Percentiles rank a stretch among this genome's conserved stretches.
Evolutionary conservation across 2,113 vertebrate species (phyloP).

Genomic region (Boleophthalmus pectinirostris): DNA sequence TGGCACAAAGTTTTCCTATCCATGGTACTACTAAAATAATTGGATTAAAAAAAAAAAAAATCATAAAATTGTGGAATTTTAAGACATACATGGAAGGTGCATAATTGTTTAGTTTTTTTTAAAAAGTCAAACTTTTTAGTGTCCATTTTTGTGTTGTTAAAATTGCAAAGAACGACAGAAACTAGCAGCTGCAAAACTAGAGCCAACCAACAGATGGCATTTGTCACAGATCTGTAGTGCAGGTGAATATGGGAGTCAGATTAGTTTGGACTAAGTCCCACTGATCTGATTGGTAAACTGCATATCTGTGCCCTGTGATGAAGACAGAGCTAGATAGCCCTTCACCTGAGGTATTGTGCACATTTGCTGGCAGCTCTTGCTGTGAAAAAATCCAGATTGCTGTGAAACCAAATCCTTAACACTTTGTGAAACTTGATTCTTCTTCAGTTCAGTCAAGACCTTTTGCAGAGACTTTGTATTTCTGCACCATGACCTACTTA

Average conservation of each 20-base stretch:
- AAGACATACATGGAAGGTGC: slow-evolving; percentile 3
- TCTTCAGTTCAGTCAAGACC: neutral
- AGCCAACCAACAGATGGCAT: neutral
- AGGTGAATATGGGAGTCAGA: neutral
- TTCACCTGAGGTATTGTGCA: slow-evolving; percentile 47
- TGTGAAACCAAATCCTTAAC: slow-evolving; percentile 15
- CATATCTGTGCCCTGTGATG: slow-evolving; percentile 12
- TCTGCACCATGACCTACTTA: neutral
- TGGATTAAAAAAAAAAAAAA: neutral
- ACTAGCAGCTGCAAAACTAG: neutral
- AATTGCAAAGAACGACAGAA: neutral
- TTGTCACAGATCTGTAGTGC: neutral
- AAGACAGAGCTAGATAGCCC: slow-evolving; percentile 31
- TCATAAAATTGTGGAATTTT: slow-evolving; percentile 34
- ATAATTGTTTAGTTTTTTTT: neutral
- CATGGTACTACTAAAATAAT: slow-evolving; percentile 10
- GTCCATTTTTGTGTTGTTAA: neutral
- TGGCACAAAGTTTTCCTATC: slow-evolving; percentile 45
- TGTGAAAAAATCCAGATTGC: slow-evolving; percentile 26
- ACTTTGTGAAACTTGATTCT: neutral
- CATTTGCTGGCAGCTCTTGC: slow-evolving; percentile 20
- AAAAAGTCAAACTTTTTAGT: slow-evolving; percentile 3
- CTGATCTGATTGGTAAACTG: neutral
- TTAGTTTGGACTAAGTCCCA: neutral
- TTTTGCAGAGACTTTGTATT: neutral